Base-by-base conservation (phyloP, 2,113 vertebrate genomes). In the Grantiella picta region DNA sequence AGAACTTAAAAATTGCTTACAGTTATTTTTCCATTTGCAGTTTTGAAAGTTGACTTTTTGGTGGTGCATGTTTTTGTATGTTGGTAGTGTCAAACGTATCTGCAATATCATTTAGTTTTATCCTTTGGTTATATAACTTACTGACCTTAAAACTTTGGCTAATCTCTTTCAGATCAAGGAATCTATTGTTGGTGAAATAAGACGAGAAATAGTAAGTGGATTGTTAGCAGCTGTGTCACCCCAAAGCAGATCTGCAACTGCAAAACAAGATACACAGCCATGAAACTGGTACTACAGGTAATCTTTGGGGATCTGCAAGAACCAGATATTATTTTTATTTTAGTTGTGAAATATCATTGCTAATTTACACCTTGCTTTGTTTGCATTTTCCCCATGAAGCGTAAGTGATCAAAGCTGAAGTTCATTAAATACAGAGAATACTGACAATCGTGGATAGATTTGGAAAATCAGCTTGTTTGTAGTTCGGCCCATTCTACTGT, bases 161-260 rank as follows among this genome's bases (percentile, higher is more conserved):
- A 65, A 72, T 93, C 88, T 27, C 45, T 82, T 97, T 80, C 92
- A 99, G 99, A 99, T 99, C 93, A 99, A 99, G 96, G 98, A 99
- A 83, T 99, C 98, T 59, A 98, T 99, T 92, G 98, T 98, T 40
- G 98, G 99, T 65, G 99, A 99, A 97, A 99, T 99, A 93, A 98
- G 98, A 90, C 98, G 98, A 92, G 99, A 99, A 98, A 99, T 99
- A 92, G 98, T 99, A 96, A 98, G 98, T 90, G 99, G 99, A 94
- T 98, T 99, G 80, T 96, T 99, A 92, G 98, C 99, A 89, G 98
- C 98, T 29, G 98, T 98, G 52, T 98, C 98, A 13, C 97, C 97
- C 53, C 97, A 98, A 47, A 97, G 82, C 94, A 97, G 93, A 91
- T 96, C 98, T 36, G 95, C 97, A 28, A 89, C 69, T 90, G 84